Conservation (phyloP, 2,888 invertebrate species). For the Callyntrura guangdongensis region DNA sequence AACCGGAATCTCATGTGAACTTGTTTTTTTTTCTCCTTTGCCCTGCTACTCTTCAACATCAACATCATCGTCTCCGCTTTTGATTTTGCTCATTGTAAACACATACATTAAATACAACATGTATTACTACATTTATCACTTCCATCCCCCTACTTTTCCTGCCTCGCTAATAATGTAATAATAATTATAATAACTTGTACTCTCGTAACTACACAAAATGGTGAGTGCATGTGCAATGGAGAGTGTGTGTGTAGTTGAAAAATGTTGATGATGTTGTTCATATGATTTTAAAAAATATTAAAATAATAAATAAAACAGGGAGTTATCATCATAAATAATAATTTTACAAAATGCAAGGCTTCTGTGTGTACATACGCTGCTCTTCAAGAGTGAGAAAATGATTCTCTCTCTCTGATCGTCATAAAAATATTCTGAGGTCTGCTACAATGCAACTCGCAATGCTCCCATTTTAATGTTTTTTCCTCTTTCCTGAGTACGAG, state of each 20-base stretch:
- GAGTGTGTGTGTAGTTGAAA: background rate
- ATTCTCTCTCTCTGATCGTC: conserved; percentile 12
- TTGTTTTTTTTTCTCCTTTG: conserved; percentile 53
- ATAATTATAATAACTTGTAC: conserved; percentile 61
- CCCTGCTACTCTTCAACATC: background rate
- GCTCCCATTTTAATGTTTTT: conserved; percentile 45
- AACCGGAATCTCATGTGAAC: conserved; percentile 79
- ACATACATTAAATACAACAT: no score
- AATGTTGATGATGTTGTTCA: background rate
- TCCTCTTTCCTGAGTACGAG: background rate
- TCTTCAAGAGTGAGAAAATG: conserved; percentile 28
- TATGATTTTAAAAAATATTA: conserved; percentile 45
- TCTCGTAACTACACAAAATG: background rate
- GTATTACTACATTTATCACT: conserved; percentile 65
- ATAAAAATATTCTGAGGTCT: conserved; percentile 39
- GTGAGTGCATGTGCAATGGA: background rate
- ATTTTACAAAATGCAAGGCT: conserved; percentile 69
- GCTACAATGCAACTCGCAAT: background rate
- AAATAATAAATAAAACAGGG: conserved; percentile 46
- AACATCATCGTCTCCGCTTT: conserved; percentile 17
- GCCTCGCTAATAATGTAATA: conserved; percentile 67
- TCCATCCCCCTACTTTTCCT: conserved; percentile 67
- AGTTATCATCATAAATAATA: conserved; percentile 63
- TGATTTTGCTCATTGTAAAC: conserved; percentile 24
- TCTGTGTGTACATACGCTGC: no score